phyloP scores from a whole-genome alignment of 2,797 vertebrate genomes.

The Molossus alvarezi region DNA sequence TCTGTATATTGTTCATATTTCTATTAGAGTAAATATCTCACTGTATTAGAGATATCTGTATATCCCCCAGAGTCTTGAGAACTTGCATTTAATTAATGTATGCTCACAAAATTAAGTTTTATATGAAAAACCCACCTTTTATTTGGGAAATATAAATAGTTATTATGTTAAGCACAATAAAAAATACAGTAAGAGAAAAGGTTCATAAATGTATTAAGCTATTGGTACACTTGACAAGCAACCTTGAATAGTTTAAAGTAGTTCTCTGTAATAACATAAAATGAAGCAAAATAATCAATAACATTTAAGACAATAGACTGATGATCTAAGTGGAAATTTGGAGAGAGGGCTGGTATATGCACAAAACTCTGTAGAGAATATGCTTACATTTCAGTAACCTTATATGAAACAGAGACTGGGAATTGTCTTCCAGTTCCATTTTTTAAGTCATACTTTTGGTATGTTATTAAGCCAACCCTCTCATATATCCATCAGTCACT shows the following conservation, averaged over 20 bases:
- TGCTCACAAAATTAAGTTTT: neutral
- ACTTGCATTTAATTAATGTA: neutral
- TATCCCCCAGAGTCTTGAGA: conserved; percentile 9
- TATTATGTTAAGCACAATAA: conserved; percentile 75
- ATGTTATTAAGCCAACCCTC: neutral
- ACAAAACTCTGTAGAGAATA: neutral
- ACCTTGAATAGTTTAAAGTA: conserved; percentile 14
- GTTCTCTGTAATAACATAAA: conserved; percentile 68
- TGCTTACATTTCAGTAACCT: neutral
- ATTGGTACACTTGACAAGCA: conserved; percentile 81
- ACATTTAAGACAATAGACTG: conserved; percentile 73
- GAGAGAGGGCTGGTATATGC: neutral
- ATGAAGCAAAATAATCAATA: conserved; percentile 80
- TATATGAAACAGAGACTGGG: neutral
- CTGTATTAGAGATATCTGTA: neutral
- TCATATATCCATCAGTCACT: neutral
- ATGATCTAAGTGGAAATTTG: conserved; percentile 59
- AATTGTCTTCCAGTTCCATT: neutral
- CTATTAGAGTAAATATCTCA: neutral
- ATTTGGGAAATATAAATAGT: neutral
- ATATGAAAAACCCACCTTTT: neutral
- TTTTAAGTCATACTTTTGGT: neutral
- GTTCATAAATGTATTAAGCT: conserved; percentile 78
- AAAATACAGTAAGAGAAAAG: conserved; percentile 85
- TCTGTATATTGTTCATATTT: neutral